Conservation (phyloP, 2,888 invertebrate species). For the Drosophila fulvimacula region DNA sequence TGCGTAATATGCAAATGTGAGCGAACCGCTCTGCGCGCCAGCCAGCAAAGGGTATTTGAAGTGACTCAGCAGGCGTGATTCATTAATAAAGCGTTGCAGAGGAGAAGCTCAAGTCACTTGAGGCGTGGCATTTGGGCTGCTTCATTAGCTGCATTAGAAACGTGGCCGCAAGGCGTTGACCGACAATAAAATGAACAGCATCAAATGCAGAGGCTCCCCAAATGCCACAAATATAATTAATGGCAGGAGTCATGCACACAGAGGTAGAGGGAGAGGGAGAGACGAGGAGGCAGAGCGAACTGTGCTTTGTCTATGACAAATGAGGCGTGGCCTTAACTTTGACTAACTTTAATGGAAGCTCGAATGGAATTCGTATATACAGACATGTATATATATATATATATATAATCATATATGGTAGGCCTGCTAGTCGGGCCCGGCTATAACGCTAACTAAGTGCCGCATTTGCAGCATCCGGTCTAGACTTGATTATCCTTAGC, state of each 20-base stretch:
- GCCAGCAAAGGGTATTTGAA: conserved; percentile 6
- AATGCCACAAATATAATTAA: conserved; percentile 60
- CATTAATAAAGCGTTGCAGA: conserved; percentile 25
- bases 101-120: conserved; percentile 1
- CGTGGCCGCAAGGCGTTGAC: conserved; percentile 11
- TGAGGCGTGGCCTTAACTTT: conserved; percentile 41
- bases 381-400: neutral
- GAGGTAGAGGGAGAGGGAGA: neutral
- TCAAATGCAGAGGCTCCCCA: conserved; percentile 47
- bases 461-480: conserved; percentile 68
- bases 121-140: conserved; percentile 23
- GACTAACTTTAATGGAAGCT: conserved; percentile 36
- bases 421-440: conserved; percentile 12
- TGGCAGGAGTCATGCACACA: conserved; percentile 29
- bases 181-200: conserved; percentile 13
- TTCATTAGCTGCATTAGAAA: conserved; percentile 39
- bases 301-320: conserved; percentile 53
- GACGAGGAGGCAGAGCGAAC: neutral
- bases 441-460: conserved; percentile 54
- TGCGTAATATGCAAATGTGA: conserved; percentile 54
- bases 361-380: conserved; percentile 1
- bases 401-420: neutral
- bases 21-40: neutral
- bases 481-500: conserved; percentile 69
- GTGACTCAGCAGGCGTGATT: conserved; percentile 38